Conservation (phyloP, 2,888 invertebrate species). For the Brachypalpus laphriformis region DNA sequence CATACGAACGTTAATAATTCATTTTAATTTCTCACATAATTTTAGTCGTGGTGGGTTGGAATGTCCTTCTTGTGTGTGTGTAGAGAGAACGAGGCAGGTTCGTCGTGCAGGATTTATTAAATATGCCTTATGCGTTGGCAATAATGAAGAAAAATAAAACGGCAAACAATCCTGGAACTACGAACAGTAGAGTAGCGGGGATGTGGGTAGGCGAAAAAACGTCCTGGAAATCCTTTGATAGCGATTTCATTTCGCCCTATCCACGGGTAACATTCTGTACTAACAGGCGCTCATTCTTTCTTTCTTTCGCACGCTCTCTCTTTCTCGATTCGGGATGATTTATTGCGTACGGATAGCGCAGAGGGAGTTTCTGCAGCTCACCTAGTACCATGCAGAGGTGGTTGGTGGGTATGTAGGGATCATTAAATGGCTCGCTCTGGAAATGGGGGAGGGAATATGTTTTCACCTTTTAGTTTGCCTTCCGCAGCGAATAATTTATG, state of each 20-base stretch:
- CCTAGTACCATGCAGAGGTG: conserved; percentile 48
- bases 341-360: conserved; percentile 72
- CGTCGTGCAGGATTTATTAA: conserved; percentile 51
- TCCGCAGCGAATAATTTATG: conserved; percentile 69
- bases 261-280: conserved; percentile 60
- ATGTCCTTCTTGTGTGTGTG: conserved; percentile 39
- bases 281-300: conserved; percentile 43
- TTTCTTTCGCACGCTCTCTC: conserved; percentile 10
- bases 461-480: conserved; percentile 70
- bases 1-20: conserved; percentile 70
- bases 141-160: conserved; percentile 65
- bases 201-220: neutral
- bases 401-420: conserved; percentile 39
- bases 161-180: conserved; percentile 48
- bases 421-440: conserved; percentile 49
- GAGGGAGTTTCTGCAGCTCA: conserved; percentile 54
- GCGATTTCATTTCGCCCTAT: conserved; percentile 60
- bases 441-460: conserved; percentile 19
- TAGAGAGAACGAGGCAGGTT: neutral
- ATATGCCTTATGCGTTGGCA: conserved; percentile 70
- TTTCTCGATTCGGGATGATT: conserved; percentile 68
- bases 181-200: neutral
- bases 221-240: conserved; percentile 65
- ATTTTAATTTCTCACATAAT: conserved; percentile 72
- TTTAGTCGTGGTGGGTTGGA: conserved; percentile 46